Conservation (phyloP, 2,113 vertebrate genomes). For the Haplotaxodon microlepis region DNA sequence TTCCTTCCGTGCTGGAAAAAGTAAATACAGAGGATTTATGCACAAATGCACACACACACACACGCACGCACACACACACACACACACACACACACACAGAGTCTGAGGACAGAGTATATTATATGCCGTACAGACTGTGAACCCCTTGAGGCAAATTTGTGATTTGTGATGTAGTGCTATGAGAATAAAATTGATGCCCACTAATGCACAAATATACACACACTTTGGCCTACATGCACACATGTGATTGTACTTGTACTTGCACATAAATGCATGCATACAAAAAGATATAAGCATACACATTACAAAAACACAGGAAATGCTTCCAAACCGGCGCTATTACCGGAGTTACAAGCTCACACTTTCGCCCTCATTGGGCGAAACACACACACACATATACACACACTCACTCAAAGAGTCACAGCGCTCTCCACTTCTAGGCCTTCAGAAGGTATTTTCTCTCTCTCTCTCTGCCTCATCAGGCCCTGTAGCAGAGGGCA, state of each 20-base stretch:
- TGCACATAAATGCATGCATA: not conserved
- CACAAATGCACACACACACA: not conserved
- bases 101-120: not conserved
- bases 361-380: conserved; percentile 23
- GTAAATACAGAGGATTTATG: not conserved
- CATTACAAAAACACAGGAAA: not conserved
- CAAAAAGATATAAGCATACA: not conserved
- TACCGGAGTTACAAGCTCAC: conserved; percentile 7
- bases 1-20: not conserved
- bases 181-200: not conserved
- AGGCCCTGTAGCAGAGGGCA: conserved; percentile 73
- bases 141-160: not conserved
- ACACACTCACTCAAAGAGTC: not conserved
- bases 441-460: conserved; percentile 59
- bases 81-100: not conserved
- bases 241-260: not conserved
- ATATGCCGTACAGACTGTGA: not conserved
- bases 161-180: not conserved
- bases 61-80: not conserved
- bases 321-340: not conserved
- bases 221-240: not conserved
- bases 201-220: not conserved
- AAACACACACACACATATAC: conserved; percentile 3
- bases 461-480: conserved; percentile 72
- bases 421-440: conserved; percentile 15